phyloP scores from a whole-genome alignment of 2,888 invertebrate genomes.

The Acronicta aceris region DNA sequence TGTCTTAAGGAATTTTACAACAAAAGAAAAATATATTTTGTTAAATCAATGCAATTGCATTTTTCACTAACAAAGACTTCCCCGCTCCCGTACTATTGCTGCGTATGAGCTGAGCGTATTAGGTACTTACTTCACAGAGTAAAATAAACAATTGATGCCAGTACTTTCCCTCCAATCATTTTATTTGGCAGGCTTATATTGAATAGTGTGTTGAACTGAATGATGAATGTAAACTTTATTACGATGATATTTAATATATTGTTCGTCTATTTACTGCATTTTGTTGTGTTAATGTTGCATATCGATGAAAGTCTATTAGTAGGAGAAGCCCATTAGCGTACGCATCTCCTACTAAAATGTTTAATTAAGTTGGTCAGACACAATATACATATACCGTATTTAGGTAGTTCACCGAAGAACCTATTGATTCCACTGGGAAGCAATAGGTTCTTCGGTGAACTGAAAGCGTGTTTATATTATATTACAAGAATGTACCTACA shows the following conservation, averaged over 20 bases:
- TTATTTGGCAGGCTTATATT: constrained; percentile 27
- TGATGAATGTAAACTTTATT: constrained; percentile 38
- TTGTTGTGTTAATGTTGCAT: not conserved
- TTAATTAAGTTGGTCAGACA: too few relatives aligned
- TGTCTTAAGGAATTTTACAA: too few relatives aligned
- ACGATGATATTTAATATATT: constrained; percentile 3
- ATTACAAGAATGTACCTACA: too few relatives aligned
- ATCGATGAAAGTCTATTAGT: too few relatives aligned
- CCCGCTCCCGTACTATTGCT: constrained; percentile 1
- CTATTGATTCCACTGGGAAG: too few relatives aligned
- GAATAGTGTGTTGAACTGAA: constrained; percentile 32
- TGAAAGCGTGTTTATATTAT: too few relatives aligned
- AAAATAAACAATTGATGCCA: constrained; percentile 39
- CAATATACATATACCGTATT: too few relatives aligned
- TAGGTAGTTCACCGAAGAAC: too few relatives aligned
- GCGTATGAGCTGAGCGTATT: constrained; percentile 14
- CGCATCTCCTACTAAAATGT: too few relatives aligned
- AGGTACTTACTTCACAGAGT: constrained; percentile 23
- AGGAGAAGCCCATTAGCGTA: too few relatives aligned
- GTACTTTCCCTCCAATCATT: constrained; percentile 24
- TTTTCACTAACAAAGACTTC: constrained; percentile 32
- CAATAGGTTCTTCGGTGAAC: too few relatives aligned
- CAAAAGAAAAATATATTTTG: constrained; percentile 8
- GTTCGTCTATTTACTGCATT: not conserved
- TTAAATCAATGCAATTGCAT: constrained; percentile 25